Conservation (phyloP, 2,888 invertebrate genomes). For the Tetranychus truncatus region DNA sequence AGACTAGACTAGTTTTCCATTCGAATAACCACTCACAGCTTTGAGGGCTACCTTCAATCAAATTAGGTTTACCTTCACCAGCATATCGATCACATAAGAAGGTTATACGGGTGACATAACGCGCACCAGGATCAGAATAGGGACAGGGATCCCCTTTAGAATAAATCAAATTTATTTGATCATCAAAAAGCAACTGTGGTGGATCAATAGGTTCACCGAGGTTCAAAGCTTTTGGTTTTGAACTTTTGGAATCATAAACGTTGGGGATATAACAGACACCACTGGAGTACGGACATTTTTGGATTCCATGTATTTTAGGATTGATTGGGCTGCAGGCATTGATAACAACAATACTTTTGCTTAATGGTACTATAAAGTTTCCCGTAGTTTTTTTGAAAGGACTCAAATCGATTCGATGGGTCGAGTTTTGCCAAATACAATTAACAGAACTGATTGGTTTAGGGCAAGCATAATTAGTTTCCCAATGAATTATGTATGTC, state of each 20-base stretch:
- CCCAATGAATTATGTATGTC: not conserved
- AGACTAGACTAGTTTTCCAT: conserved; percentile 2
- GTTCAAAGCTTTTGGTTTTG: not conserved
- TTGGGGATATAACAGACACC: not conserved
- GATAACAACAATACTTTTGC: not conserved
- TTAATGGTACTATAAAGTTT: not conserved
- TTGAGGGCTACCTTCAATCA: not conserved
- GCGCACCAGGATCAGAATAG: not conserved
- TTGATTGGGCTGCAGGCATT: not conserved
- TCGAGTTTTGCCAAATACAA: not conserved
- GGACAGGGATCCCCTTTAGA: not conserved
- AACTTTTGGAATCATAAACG: not conserved
- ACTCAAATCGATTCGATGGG: not conserved
- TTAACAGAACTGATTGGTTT: not conserved
- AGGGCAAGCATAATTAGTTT: not conserved
- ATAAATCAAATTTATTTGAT: not conserved
- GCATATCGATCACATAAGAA: conserved; percentile 1
- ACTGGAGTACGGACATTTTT: not conserved
- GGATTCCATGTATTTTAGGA: not conserved
- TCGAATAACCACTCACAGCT: not conserved
- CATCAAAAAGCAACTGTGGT: not conserved
- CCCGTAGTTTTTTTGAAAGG: not conserved
- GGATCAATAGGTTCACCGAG: not conserved
- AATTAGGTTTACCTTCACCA: not conserved
- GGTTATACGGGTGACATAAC: not conserved